phyloP scores from a whole-genome alignment of 2,888 invertebrate genomes.

The Epistrophe eligans region DNA sequence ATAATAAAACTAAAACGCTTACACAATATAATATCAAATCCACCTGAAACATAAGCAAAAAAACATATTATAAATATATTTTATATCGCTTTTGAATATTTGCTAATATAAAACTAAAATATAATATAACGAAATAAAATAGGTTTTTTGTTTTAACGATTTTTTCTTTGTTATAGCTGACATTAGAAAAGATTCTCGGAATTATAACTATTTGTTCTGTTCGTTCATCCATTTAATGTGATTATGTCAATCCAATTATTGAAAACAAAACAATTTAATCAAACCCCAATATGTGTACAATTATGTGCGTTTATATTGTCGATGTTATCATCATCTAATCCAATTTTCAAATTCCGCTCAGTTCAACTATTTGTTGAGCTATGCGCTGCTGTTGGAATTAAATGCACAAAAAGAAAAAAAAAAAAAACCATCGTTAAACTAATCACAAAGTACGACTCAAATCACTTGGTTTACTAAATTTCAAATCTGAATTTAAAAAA shows the following conservation, averaged over 20 bases:
- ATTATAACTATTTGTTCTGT: background rate
- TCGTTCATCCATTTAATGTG: conserved; percentile 21
- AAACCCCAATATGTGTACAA: background rate
- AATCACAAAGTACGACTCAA: conserved; percentile 9
- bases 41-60: no score
- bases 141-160: conserved; percentile 8
- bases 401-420: background rate
- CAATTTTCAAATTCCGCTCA: conserved; percentile 10
- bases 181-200: background rate
- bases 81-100: no score
- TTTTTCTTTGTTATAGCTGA: background rate
- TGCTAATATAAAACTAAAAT: background rate
- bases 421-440: background rate
- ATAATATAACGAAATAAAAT: background rate
- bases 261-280: conserved; percentile 37
- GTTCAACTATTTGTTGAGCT: background rate
- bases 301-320: background rate
- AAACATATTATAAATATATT: no score
- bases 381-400: background rate
- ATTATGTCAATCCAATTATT: conserved; percentile 35
- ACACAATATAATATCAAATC: no score
- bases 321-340: conserved; percentile 25
- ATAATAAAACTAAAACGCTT: no score
- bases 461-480: conserved; percentile 15
- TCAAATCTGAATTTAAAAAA: background rate